These are phyloP conservation scores for Hypocryptadius cinnamomeus DNA, from an alignment of 2,113 vertebrate species.

Conservation along the genomic window DNA sequence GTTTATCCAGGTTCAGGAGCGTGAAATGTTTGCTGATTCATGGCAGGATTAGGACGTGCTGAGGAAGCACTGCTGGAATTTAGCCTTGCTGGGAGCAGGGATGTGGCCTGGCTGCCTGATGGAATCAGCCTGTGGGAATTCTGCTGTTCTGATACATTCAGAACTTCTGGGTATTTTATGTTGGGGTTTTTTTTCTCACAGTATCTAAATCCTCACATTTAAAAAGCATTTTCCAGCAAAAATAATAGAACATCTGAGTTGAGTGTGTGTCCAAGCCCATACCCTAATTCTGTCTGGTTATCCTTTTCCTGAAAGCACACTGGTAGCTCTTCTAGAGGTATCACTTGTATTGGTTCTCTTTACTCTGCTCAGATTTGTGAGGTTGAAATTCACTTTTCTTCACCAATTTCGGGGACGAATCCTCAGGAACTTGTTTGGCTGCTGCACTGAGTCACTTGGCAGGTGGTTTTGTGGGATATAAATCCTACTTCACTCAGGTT, in stretches of 20 bases:
- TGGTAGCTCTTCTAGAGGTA: not conserved
- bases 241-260: too few species aligned
- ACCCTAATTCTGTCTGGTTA: accelerated
- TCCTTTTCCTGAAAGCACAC: not conserved
- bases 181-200: not conserved
- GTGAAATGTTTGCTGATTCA: not conserved
- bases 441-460: not conserved
- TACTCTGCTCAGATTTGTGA: not conserved
- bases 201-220: not conserved
- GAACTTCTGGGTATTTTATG: not conserved
- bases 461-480: not conserved
- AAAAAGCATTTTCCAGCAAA: not conserved
- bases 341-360: accelerated
- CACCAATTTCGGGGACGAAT: not conserved
- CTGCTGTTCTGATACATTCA: accelerated
- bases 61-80: not conserved
- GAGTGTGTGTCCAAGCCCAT: not conserved
- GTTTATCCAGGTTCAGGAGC: not conserved
- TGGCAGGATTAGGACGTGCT: not conserved
- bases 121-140: not conserved
- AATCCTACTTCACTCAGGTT: not conserved
- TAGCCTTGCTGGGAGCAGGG: not conserved
- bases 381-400: not conserved
- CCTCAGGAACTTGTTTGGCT: not conserved
- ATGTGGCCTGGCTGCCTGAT: not conserved